Conservation (phyloP, 2,113 vertebrate genomes). For the Procavia capensis region DNA sequence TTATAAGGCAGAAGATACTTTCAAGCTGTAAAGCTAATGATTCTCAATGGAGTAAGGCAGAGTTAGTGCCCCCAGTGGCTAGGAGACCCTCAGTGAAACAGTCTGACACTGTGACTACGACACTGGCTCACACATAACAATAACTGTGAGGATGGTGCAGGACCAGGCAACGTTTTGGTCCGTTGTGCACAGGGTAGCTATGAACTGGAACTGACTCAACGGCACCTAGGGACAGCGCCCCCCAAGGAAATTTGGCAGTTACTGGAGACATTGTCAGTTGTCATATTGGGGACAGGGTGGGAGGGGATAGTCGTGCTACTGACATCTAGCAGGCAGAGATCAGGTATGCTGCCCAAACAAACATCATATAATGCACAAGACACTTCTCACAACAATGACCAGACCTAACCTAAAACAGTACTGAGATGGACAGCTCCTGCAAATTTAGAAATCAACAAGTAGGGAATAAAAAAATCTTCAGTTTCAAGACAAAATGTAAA, state of each 20-base stretch:
- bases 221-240: no score
- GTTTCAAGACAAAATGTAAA: constrained; percentile 28
- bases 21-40: not conserved
- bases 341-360: not conserved
- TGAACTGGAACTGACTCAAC: no score
- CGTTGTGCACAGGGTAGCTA: no score
- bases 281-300: not conserved
- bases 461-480: not conserved
- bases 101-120: no score
- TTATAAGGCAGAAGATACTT: not conserved
- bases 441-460: not conserved
- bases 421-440: not conserved
- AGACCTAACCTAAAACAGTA: not conserved
- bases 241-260: not conserved
- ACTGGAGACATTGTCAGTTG: not conserved
- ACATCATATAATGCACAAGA: not conserved
- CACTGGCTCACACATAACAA: no score
- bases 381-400: not conserved
- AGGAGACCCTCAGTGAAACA: no score
- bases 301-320: not conserved
- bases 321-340: not conserved
- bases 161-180: no score
- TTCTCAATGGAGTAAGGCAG: not conserved
- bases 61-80: not conserved
- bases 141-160: no score